Conservation (phyloP, 2,888 invertebrate species). For the Beris chalybata region DNA sequence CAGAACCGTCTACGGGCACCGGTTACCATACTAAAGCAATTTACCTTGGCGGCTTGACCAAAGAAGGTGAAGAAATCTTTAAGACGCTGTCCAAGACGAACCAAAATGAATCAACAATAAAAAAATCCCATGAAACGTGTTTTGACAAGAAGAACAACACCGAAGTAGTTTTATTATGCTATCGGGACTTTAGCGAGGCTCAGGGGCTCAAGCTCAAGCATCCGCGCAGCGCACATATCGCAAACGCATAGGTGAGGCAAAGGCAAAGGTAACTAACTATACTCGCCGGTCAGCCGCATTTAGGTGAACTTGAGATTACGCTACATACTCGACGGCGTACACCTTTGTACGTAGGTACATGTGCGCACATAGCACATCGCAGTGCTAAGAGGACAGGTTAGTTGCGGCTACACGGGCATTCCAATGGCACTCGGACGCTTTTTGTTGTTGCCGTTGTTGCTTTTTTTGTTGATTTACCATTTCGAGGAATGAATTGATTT, state of each 20-base stretch:
- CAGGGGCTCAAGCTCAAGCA: not conserved
- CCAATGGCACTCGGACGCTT: conserved; percentile 13
- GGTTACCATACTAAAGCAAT: not conserved
- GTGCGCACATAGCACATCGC: not conserved
- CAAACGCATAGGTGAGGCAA: not conserved
- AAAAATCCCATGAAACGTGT: conserved; percentile 14
- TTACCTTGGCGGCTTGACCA: conserved; percentile 29
- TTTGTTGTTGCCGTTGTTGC: conserved; percentile 6
- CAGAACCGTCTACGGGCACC: too few relatives aligned
- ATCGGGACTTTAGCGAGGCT: too few relatives aligned
- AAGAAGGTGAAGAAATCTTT: conserved; percentile 11
- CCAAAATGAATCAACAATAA: conserved; percentile 12
- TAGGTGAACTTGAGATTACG: conserved; percentile 24
- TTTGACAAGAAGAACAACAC: conserved; percentile 27
- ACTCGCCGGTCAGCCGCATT: conserved; percentile 15
- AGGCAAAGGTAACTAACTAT: not conserved
- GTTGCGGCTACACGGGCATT: conserved; percentile 9
- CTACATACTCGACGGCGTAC: not conserved
- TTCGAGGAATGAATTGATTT: conserved; percentile 58
- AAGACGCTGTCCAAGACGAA: conserved; percentile 3
- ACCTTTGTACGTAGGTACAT: not conserved
- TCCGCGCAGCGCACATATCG: not conserved
- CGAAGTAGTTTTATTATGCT: conserved; percentile 6
- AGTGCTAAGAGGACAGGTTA: conserved; percentile 8
- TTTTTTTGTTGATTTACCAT: conserved; percentile 41